Percentiles rank a stretch among this genome's conserved stretches.
phyloP scores from a whole-genome alignment of 2,797 vertebrate genomes.

The Synaphobranchus kaupii region DNA sequence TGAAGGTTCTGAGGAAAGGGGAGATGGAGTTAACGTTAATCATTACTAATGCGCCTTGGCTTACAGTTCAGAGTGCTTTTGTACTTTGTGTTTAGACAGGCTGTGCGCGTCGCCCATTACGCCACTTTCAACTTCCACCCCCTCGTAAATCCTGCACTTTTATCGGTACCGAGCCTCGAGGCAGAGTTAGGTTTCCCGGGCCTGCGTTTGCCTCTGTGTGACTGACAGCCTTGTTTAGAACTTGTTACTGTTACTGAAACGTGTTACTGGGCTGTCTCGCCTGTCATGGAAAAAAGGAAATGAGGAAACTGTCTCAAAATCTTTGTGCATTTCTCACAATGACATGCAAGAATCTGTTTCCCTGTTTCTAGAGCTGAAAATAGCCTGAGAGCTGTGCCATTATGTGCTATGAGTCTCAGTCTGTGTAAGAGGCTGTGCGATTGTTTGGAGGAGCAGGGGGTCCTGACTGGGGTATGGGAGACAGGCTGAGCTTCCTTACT shows the following conservation, averaged over 20 bases:
- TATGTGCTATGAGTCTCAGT: not conserved
- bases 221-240: not conserved
- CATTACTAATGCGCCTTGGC: not conserved
- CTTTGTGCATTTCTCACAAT: not conserved
- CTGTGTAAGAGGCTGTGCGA: not conserved
- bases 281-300: not conserved
- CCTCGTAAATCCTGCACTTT: not conserved
- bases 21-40: not conserved
- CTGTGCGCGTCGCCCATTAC: not conserved
- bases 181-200: not conserved
- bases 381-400: not conserved
- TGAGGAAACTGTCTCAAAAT: not conserved
- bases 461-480: not conserved
- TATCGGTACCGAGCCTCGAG: not conserved
- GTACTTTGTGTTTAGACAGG: not conserved
- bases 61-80: not conserved
- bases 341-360: not conserved
- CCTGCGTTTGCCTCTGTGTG: not conserved
- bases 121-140: not conserved
- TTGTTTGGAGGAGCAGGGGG: not conserved
- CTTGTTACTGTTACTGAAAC: not conserved
- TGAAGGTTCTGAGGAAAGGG: not conserved
- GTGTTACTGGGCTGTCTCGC: not conserved
- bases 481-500: not conserved
- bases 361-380: not conserved